Base-by-base conservation (phyloP, 2,797 vertebrate species). In the Poeciliopsis presidionis region DNA sequence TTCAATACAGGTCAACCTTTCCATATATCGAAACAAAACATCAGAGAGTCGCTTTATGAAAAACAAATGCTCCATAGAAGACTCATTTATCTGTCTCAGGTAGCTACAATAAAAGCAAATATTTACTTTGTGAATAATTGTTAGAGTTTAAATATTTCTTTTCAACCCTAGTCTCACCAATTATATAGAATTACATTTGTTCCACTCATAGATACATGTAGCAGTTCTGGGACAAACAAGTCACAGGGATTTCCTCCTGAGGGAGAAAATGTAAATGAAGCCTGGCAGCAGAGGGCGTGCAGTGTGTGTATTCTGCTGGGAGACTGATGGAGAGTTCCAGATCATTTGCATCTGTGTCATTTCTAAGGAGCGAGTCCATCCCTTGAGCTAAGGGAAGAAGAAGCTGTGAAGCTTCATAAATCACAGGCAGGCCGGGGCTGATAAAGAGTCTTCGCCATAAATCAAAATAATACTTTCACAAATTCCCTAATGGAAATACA, bases 291-390 rank as follows among this genome's bases (percentile, higher is more conserved):
- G 83, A 8, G 72, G 69, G 78, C 28, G 78, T 57, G 82, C 1
- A 43, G 86, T 76, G 76, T 85, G 88, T 88, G 84, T 82, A 87
- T 90, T 89, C 89, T 89, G 72, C 72, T n/a, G 71, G 72, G 76
- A 90, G 87, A 91, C 78, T 74, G 87, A 87, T 77, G 87, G 86
- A 78, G 77, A 84, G 88, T 93, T 91, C 86, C 73, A 78, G 86
- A 30, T 84, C 88, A 92, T 92, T 93, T 91, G 78, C 81, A 78
- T 79, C 83, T 49, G 77, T 90, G 86, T 89, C 91, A 76, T 86
- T 88, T 77, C 77, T 80, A n/a, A 85, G 72, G 61, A 91, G 75
- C 41, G 12, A 89, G 81, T 78, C 77, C 45, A 30, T 72, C 84
- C 90, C 84, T 41, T 69, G 76, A 90, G 89, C 80, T 88, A 88